Evolutionary conservation across 2,888 invertebrate species (phyloP).

Genomic region (Phaedon cochleariae): DNA sequence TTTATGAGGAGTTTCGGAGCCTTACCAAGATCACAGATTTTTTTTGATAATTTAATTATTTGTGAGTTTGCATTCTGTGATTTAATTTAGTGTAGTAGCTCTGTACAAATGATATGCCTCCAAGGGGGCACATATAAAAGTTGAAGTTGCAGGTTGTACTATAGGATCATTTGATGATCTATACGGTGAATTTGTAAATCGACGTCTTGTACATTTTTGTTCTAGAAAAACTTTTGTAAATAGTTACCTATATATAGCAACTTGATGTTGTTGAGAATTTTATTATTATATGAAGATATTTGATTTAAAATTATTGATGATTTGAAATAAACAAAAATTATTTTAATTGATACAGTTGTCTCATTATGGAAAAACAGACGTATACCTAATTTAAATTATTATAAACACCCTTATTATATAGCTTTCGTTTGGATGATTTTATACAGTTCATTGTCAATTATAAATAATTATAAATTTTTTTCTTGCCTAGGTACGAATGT

Average conservation of each 20-base stretch:
- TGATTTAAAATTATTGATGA: slow-evolving; percentile 45
- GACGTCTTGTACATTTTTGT: slow-evolving; percentile 55
- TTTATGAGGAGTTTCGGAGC: slow-evolving; percentile 31
- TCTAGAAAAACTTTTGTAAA: slow-evolving; percentile 57
- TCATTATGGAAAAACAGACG: too few species aligned
- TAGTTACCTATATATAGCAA: slow-evolving; percentile 59
- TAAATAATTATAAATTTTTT: too few species aligned
- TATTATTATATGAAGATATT: slow-evolving; percentile 55
- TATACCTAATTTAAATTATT: slow-evolving; percentile 17
- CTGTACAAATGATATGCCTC: slow-evolving; percentile 51
- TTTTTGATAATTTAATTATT: slow-evolving; percentile 48
- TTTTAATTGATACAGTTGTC: slow-evolving; percentile 27
- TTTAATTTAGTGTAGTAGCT: slow-evolving; percentile 56
- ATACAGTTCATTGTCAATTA: too few species aligned
- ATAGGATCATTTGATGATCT: slow-evolving; percentile 39
- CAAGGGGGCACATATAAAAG: slow-evolving; percentile 26
- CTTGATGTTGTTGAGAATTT: slow-evolving; percentile 57
- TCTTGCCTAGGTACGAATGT: too few species aligned
- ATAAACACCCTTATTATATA: too few species aligned
- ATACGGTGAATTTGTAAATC: slow-evolving; percentile 41
- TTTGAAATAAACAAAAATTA: slow-evolving; percentile 49
- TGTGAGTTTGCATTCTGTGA: slow-evolving; percentile 61
- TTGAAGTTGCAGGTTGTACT: slow-evolving; percentile 40
- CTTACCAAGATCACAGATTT: slow-evolving; percentile 51
- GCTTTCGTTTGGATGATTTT: too few species aligned